phyloP scores from a whole-genome alignment of 2,113 vertebrate species.

The Saimiri boliviensis region DNA sequence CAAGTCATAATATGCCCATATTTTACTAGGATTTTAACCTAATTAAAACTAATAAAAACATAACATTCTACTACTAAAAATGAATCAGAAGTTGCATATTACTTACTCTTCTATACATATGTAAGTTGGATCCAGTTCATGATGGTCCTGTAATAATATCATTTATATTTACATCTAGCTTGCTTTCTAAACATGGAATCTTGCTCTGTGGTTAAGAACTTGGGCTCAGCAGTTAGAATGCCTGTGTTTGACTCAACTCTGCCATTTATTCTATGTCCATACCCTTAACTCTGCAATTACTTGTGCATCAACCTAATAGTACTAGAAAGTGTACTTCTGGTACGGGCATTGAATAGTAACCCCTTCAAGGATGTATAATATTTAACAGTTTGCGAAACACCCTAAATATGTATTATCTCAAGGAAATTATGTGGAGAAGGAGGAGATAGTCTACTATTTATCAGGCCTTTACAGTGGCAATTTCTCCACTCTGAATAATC shows the following conservation, averaged over 20 bases:
- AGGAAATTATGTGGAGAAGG: background rate
- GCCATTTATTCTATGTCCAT: too few relatives aligned
- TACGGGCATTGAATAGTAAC: background rate
- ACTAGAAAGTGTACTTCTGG: background rate
- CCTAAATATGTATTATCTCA: background rate
- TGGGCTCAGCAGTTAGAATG: background rate
- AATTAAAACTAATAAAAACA: background rate
- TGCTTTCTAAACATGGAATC: background rate
- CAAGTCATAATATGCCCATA: constrained; percentile 33
- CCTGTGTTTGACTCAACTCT: background rate
- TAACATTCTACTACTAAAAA: background rate
- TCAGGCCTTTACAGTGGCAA: background rate
- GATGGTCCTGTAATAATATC: background rate
- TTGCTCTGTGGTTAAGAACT: background rate
- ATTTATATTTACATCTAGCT: background rate
- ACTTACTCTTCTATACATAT: background rate
- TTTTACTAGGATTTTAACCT: constrained; percentile 28
- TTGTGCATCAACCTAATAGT: background rate
- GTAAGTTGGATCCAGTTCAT: background rate
- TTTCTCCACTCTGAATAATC: background rate
- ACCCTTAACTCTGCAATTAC: background rate
- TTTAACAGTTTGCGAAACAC: background rate
- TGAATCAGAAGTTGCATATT: background rate
- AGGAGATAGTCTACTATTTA: background rate
- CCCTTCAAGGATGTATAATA: background rate